Evolutionary conservation across 2,797 vertebrate species (phyloP), one percentile per base, ranked within the genome.

Genomic region (Syngnathus acus): DNA sequence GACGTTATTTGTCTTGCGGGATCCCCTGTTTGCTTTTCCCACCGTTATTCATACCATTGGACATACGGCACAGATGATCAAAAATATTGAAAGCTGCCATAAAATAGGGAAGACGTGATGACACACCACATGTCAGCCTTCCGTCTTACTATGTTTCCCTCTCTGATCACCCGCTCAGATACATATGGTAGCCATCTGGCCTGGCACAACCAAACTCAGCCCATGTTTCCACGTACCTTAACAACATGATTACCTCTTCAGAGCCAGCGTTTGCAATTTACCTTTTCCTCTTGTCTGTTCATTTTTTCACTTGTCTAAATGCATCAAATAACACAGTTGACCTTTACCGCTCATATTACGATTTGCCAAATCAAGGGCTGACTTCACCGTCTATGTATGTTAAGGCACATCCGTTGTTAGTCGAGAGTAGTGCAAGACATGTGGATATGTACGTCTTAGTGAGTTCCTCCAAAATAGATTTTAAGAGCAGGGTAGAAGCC

Each of bases 181-280:
- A 84, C 90, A 92, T 92, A 90, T 90, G 90, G 88, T 77, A 54
- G 74, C 90, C 91, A 92, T 92, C 91, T 92, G 91, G 74, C 74
- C 77, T 81, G 84, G 86, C 78, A 84, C 71, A 75, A 58, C 68
- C 70, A 72, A 76, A 79, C 68, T 16, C 19, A 77, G 86, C 78
- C 70, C 77, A 70, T 68, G 65, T 73, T 79, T 78, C 78, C 75
- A 70, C 72, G 87, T 82, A 73, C 78, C 81, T 79, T 77, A 72
- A 75, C 63, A 83, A 71, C 73, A 74, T 50, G 69, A 75, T 89
- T 87, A 90, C 87, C 86, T 78, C 79, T 77, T 89, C 67, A 70
- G 57, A 76, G 71, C 26, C 38, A 65, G 2, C 50, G 9, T 72
- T 38, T 64, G 39, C 66, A n/a, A 11, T 21, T 32, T 9, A 9